Evolutionary conservation across 2,113 vertebrate genomes (phyloP).

Genomic region (Abramis brama): DNA sequence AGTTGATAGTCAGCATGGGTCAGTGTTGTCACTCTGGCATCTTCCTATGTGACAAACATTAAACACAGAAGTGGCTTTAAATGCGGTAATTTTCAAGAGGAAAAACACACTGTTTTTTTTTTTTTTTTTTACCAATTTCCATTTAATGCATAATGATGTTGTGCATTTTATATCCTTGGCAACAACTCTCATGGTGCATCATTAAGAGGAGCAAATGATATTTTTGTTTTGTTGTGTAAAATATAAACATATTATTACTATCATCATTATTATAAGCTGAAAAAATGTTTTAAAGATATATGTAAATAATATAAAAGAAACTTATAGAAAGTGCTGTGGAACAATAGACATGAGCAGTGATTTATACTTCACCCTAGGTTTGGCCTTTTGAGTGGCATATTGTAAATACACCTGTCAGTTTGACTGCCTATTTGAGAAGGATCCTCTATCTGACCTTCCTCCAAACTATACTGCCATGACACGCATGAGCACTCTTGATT

Average conservation of each 20-base stretch:
- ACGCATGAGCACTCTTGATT: neutral
- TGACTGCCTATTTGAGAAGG: neutral
- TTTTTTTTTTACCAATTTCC: neutral
- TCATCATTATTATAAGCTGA: too few relatives aligned
- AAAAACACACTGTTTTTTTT: neutral
- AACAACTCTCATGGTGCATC: conserved; percentile 1
- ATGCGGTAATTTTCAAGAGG: neutral
- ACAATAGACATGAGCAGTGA: neutral
- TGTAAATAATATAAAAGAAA: too few relatives aligned
- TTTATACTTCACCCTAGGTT: neutral
- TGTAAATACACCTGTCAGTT: neutral
- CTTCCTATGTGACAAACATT: neutral
- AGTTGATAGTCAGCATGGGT: neutral
- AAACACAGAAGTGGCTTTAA: neutral
- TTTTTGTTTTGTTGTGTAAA: neutral
- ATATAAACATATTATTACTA: too few relatives aligned
- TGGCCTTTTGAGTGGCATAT: neutral
- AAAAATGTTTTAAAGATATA: too few relatives aligned
- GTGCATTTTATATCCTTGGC: neutral
- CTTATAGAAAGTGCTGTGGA: neutral
- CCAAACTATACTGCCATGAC: neutral
- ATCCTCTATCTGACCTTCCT: conserved; percentile 23
- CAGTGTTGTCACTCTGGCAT: neutral
- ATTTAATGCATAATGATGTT: conserved; percentile 1
- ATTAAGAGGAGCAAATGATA: neutral